These are phyloP conservation scores for Ditula angustiorana DNA, from an alignment of 2,888 invertebrate species.

Conservation along the genomic window DNA sequence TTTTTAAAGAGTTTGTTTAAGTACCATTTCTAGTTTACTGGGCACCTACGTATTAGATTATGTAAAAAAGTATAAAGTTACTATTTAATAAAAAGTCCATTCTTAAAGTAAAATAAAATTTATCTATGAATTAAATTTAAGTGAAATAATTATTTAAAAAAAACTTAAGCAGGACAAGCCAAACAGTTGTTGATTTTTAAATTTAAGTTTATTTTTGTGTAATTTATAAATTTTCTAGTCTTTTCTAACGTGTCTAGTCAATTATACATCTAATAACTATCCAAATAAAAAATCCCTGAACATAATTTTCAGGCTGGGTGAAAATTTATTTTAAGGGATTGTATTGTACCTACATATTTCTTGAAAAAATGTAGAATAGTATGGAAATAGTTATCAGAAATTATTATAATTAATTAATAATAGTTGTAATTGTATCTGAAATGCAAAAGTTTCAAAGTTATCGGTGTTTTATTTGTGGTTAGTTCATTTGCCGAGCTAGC, in stretches of 20 bases:
- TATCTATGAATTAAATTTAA: too few species aligned
- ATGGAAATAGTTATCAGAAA: slow-evolving; percentile 2
- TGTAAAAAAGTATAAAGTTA: neutral
- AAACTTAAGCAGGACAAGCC: too few species aligned
- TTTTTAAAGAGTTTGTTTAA: neutral
- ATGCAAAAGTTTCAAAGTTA: slow-evolving; percentile 62
- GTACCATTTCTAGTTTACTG: slow-evolving; percentile 1
- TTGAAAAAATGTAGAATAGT: slow-evolving; percentile 34
- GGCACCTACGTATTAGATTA: neutral
- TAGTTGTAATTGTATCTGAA: slow-evolving; percentile 55
- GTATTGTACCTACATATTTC: slow-evolving; percentile 2
- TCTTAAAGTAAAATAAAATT: neutral
- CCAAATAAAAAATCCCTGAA: slow-evolving; percentile 47
- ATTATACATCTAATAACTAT: slow-evolving; percentile 44
- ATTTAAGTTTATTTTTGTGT: neutral
- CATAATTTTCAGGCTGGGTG: slow-evolving; percentile 75
- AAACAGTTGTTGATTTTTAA: too few species aligned
- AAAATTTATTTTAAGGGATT: slow-evolving; percentile 43
- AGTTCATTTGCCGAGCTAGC: too few species aligned
- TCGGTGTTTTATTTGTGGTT: slow-evolving; percentile 54
- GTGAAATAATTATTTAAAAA: too few species aligned
- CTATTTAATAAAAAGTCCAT: neutral
- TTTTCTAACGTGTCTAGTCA: slow-evolving; percentile 57
- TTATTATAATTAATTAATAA: slow-evolving; percentile 46
- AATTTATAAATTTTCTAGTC: slow-evolving; percentile 31